Conservation (phyloP, 2,113 vertebrate genomes). For the Monopterus albus region DNA sequence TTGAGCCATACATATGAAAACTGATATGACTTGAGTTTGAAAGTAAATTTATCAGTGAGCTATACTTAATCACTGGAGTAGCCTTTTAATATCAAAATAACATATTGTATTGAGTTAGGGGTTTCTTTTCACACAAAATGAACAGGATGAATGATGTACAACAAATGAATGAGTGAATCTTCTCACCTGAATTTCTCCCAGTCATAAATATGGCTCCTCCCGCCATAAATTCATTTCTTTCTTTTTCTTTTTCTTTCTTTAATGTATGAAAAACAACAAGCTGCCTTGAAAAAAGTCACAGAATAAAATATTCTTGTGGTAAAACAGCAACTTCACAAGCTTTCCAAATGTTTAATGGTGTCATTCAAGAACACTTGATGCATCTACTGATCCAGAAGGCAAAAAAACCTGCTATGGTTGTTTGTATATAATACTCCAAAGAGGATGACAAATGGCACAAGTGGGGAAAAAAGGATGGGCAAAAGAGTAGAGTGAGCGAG, state of each 20-base stretch:
- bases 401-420: neutral
- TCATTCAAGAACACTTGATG: conserved; percentile 23
- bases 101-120: neutral
- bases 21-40: too few relatives aligned
- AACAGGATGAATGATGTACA: neutral
- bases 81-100: too few relatives aligned
- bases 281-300: neutral
- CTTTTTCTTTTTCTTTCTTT: too few relatives aligned
- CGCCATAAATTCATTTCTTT: too few relatives aligned
- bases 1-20: too few relatives aligned
- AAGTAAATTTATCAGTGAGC: too few relatives aligned
- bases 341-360: conserved; percentile 6
- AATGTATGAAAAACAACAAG: neutral
- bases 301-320: rapidly evolving
- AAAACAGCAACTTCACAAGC: neutral
- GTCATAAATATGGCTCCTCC: neutral
- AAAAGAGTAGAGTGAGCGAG: neutral
- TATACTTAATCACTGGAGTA: too few relatives aligned
- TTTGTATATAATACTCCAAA: neutral
- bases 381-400: neutral
- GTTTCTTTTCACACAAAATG: neutral
- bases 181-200: neutral
- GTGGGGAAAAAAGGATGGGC: neutral
- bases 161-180: neutral
- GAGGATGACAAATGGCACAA: conserved; percentile 21